Evolutionary conservation across 2,797 vertebrate genomes (phyloP), one percentile per base, ranked within the genome.

Genomic region (Hephaestus fuliginosus): DNA sequence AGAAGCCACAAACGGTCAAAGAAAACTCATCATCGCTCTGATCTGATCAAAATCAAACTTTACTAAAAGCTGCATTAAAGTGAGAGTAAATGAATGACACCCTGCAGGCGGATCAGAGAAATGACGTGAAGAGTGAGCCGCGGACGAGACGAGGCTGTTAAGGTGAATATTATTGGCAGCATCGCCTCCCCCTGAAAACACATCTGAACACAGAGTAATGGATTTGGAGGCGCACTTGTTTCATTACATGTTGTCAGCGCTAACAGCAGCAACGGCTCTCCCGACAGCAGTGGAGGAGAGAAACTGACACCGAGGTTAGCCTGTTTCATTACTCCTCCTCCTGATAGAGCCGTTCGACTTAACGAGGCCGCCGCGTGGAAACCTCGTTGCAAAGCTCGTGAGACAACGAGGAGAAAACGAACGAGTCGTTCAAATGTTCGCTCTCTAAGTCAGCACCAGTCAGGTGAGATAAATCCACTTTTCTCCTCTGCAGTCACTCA

Each of bases 231-330:
- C 4, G 33, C 18, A 28, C 53, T 66, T 69, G 75, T 82, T 83
- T 87, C 78, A 78, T 86, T 68, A 67, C 78, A 53, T 43, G 65
- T 46, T 65, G 78, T 77, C 78, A 81, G 66, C 55, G 22, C 56
- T 33, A 75, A 81, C 70, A 44, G 62, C 73, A 61, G 1, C 65
- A 46, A 36, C 74, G 25, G 65, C 71, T 48, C 65, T 70, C 51
- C 68, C 69, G 74, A 76, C 80, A 76, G 78, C 78, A 12, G 63
- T 33, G 15, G 74, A 74, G 74, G 49, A 44, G 57, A 49, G 51
- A 7, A n/a, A 25, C 41, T 33, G 65, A 82, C 81, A 30, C 62
- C 0, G 68, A 67, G 74, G 80, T 67, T 11, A 69, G 74, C n/a
- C 70, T 10, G 46, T 41, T 82, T 69, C 80, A 82, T 82, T 61